phyloP scores from a whole-genome alignment of 2,888 invertebrate genomes.

The Metallyticus violacea region DNA sequence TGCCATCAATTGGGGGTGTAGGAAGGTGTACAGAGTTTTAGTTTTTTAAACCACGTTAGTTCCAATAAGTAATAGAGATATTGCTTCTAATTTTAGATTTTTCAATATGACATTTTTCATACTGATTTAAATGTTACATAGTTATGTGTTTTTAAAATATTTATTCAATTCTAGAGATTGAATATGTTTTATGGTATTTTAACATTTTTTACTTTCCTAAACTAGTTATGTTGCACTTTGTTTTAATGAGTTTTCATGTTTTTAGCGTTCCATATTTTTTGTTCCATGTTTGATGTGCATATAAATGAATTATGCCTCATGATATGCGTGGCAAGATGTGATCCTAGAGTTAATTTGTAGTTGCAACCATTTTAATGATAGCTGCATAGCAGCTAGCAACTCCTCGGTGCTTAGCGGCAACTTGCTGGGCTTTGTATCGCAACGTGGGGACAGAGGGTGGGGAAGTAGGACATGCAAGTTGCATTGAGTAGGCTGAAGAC shows the following conservation, averaged over 20 bases:
- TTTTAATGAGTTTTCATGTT: constrained; percentile 33
- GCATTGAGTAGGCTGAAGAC: constrained; percentile 31
- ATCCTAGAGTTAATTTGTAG: constrained; percentile 33
- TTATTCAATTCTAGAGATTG: constrained; percentile 29
- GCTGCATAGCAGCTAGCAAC: constrained; percentile 31
- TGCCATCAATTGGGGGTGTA: constrained; percentile 31
- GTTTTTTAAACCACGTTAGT: constrained; percentile 24
- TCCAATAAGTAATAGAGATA: constrained; percentile 32
- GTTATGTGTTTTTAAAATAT: constrained; percentile 29
- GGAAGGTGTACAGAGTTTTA: constrained; percentile 28
- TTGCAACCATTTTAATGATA: constrained; percentile 23
- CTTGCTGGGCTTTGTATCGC: constrained; percentile 28
- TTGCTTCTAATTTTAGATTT: constrained; percentile 36
- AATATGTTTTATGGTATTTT: constrained; percentile 30
- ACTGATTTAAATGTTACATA: constrained; percentile 32
- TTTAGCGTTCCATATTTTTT: constrained; percentile 21
- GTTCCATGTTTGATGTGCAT: constrained; percentile 29
- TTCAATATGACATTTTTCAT: constrained; percentile 35
- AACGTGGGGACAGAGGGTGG: constrained; percentile 21
- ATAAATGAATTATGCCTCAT: constrained; percentile 29
- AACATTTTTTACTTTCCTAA: constrained; percentile 32
- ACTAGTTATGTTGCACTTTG: constrained; percentile 30
- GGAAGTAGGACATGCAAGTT: constrained; percentile 10
- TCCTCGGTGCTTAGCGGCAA: constrained; percentile 29
- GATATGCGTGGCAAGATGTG: constrained; percentile 33